phyloP scores from a whole-genome alignment of 37 sponge, comb jelly and placozoan genomes.

The Oscarella lobularis region DNA sequence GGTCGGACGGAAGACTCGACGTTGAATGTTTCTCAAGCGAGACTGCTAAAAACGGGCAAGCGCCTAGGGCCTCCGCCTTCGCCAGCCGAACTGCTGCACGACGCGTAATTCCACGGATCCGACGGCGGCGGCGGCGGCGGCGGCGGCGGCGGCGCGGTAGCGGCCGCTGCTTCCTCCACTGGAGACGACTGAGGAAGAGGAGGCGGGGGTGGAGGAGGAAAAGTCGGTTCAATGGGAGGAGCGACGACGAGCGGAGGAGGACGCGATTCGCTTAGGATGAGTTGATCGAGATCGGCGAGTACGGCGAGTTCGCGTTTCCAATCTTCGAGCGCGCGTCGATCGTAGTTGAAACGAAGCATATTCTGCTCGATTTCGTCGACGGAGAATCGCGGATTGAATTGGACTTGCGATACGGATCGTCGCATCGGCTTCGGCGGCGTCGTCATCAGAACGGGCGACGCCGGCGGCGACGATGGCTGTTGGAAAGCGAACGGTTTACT shows the following conservation, averaged over 20 bases:
- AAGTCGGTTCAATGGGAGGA: too few species aligned
- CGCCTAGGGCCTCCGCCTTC: background rate
- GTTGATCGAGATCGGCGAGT: background rate
- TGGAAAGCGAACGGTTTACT: background rate
- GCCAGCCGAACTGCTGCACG: background rate
- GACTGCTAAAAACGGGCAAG: conserved; percentile 1
- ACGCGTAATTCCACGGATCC: conserved; percentile 1
- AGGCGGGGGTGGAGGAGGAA: background rate
- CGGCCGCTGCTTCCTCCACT: background rate
- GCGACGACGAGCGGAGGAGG: background rate
- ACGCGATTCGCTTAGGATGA: background rate
- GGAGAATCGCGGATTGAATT: background rate
- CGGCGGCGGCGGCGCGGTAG: background rate
- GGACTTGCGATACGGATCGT: background rate
- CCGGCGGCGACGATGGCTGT: background rate
- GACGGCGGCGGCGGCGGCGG: background rate
- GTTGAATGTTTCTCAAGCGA: too few species aligned
- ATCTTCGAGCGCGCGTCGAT: background rate
- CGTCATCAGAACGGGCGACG: background rate
- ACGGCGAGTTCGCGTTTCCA: background rate
- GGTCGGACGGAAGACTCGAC: too few species aligned
- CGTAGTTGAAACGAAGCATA: background rate
- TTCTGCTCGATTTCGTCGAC: conserved; percentile 4
- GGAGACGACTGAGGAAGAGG: background rate
- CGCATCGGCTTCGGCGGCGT: conserved; percentile 1